Evolutionary conservation across 2,888 invertebrate species (phyloP).

Genomic region (Tuberolachnus salignus): DNA sequence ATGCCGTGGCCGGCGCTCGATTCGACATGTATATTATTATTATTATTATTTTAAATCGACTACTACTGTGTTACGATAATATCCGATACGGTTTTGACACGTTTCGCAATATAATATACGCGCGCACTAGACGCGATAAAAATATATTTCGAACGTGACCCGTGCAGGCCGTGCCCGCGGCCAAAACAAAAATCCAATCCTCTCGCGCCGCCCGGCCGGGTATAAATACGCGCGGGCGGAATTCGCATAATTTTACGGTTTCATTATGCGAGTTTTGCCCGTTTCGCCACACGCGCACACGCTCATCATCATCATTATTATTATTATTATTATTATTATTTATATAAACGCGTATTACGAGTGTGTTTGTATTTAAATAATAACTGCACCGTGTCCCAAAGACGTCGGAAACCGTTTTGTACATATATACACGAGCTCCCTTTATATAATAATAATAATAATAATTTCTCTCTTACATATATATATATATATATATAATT

Average conservation of each 20-base stretch:
- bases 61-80: no score
- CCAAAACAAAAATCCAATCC: conserved; percentile 41
- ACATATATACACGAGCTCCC: not conserved
- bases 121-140: conserved; percentile 17
- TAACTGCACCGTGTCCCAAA: no score
- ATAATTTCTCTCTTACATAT: no score
- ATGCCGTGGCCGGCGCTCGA: no score
- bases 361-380: not conserved
- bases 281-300: not conserved
- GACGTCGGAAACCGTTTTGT: no score
- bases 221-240: no score
- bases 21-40: no score
- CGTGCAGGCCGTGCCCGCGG: not conserved
- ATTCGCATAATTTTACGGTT: conserved; percentile 51
- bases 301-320: no score
- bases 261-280: conserved; percentile 40
- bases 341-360: not conserved
- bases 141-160: conserved; percentile 37
- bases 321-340: not conserved
- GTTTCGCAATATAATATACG: no score
- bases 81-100: not conserved
- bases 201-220: conserved; percentile 11
- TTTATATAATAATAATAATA: conserved; percentile 22
- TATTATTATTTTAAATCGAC: no score
- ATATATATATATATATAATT: conserved; percentile 35